These are phyloP conservation scores for Hystrix cristata DNA, from an alignment of 2,113 vertebrate species.

Conservation along the genomic window DNA sequence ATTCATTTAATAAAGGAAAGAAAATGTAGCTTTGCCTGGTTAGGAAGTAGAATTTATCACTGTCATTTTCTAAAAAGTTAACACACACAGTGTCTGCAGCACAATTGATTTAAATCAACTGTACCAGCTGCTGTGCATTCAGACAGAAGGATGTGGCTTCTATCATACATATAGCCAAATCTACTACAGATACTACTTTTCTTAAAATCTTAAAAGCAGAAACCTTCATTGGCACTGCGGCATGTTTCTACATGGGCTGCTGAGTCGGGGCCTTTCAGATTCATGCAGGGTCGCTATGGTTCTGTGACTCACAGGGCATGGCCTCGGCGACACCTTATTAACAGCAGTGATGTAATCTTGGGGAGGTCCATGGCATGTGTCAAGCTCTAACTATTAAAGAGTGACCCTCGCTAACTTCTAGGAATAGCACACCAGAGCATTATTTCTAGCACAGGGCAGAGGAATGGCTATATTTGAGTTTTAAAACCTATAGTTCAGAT, in stretches of 20 bases:
- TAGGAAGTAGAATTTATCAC: background rate
- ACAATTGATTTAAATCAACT: background rate
- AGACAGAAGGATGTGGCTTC: background rate
- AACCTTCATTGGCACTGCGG: background rate
- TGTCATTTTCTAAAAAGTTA: background rate
- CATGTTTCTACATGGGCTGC: background rate
- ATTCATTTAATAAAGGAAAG: background rate
- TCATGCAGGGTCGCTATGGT: accelerated
- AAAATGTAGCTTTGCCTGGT: background rate
- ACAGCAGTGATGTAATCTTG: background rate
- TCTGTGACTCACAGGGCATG: background rate
- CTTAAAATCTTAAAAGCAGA: conserved; percentile 15
- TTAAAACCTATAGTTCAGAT: background rate
- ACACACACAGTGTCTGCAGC: background rate
- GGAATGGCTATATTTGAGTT: background rate
- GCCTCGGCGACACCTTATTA: background rate
- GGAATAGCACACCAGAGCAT: background rate
- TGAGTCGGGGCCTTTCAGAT: background rate
- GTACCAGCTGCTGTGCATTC: background rate
- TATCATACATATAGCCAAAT: background rate
- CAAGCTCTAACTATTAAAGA: background rate
- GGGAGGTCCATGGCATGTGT: background rate
- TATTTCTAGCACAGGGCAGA: background rate
- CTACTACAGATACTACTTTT: background rate
- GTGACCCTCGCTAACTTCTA: background rate